These are phyloP conservation scores for Oncorhynchus keta DNA, from an alignment of 2,113 vertebrate species.

Conservation along the genomic window DNA sequence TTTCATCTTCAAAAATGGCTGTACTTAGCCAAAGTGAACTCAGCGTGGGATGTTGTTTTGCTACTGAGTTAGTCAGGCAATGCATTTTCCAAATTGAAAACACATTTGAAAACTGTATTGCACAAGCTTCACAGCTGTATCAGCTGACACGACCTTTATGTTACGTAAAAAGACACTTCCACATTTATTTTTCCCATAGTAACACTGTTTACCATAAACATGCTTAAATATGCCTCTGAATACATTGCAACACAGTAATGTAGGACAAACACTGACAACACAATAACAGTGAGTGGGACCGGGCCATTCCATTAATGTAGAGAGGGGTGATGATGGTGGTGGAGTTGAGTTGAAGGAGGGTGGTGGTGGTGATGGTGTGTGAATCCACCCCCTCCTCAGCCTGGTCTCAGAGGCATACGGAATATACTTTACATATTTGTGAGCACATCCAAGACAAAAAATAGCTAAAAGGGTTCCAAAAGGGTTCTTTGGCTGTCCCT, in stretches of 20 bases:
- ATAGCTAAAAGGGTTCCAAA: too few species aligned
- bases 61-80: not conserved
- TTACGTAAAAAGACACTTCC: not conserved
- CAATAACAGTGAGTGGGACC: not conserved
- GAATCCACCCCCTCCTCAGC: constrained; percentile 6
- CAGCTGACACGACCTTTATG: not conserved
- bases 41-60: not conserved
- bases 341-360: not conserved
- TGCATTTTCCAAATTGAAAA: not conserved
- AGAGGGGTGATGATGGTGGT: not conserved
- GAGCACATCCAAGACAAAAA: too few species aligned
- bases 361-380: not conserved
- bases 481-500: too few species aligned
- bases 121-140: not conserved
- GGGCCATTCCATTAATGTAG: not conserved
- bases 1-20: not conserved
- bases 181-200: not conserved
- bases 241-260: not conserved
- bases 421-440: too few species aligned
- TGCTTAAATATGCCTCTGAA: not conserved
- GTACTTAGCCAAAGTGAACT: not conserved
- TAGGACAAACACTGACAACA: not conserved
- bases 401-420: too few species aligned
- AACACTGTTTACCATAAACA: not conserved
- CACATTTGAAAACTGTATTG: not conserved